Evolutionary conservation across 2,888 invertebrate species (phyloP).

Genomic region (Micoletzkya japonica): DNA sequence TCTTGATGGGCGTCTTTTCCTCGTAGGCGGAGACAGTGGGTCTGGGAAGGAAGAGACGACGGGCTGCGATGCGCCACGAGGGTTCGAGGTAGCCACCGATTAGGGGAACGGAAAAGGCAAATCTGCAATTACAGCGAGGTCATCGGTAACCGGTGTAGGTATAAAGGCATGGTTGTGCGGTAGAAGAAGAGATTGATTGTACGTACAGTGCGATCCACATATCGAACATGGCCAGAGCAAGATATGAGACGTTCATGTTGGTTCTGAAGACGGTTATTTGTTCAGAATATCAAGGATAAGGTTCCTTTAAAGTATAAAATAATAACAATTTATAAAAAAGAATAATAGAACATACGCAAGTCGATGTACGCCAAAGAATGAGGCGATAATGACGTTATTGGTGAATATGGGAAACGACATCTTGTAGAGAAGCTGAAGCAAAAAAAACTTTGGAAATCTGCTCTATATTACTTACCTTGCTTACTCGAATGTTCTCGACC

Average conservation of each 20-base stretch:
- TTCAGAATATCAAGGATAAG: background rate
- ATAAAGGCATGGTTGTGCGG: no score
- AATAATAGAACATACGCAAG: background rate
- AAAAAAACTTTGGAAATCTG: background rate
- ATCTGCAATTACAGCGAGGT: background rate
- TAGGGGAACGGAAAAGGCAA: background rate
- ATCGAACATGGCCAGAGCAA: background rate
- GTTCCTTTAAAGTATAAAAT: background rate
- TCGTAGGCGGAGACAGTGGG: background rate
- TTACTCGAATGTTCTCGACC: constrained; percentile 23
- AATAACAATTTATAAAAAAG: background rate
- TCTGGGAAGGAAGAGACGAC: background rate
- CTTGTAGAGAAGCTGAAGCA: constrained; percentile 18
- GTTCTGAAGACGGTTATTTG: background rate
- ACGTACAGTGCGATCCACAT: background rate
- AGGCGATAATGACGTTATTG: constrained; percentile 1
- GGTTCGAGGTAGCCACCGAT: background rate
- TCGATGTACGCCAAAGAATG: constrained; percentile 8
- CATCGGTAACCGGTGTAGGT: background rate
- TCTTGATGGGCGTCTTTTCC: background rate
- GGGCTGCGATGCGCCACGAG: background rate
- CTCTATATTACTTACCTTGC: background rate
- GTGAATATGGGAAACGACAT: constrained; percentile 9
- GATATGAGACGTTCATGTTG: background rate
- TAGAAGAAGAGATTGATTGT: no score